These are phyloP conservation scores for Drosophila aldrichi DNA, from an alignment of 2,888 invertebrate genomes.

Conservation along the genomic window DNA sequence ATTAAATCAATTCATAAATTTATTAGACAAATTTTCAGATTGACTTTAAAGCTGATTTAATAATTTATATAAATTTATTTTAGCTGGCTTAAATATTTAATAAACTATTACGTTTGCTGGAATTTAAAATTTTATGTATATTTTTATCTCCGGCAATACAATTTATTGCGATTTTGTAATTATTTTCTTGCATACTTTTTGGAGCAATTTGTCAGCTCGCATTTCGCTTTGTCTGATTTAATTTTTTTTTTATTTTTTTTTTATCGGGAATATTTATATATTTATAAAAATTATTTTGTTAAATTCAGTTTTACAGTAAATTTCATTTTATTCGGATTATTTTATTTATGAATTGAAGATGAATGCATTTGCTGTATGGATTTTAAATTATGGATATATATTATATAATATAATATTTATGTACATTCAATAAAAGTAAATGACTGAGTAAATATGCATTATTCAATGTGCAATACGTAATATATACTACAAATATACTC, in stretches of 20 bases:
- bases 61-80: background rate
- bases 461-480: no score
- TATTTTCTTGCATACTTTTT: constrained; percentile 35
- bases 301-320: constrained; percentile 4
- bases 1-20: background rate
- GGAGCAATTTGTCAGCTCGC: constrained; percentile 19
- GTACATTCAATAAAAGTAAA: background rate
- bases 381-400: background rate
- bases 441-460: no score
- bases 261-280: background rate
- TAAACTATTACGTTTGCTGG: background rate
- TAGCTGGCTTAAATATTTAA: background rate
- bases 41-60: background rate
- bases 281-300: background rate
- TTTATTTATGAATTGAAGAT: constrained; percentile 10
- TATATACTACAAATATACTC: background rate
- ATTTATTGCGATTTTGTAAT: constrained; percentile 19
- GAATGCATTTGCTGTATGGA: background rate
- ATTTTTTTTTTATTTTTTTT: background rate
- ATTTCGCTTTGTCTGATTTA: constrained; percentile 13
- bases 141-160: background rate
- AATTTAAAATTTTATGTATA: background rate
- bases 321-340: constrained; percentile 13
- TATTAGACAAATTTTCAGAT: background rate
- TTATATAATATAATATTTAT: no score